Percentiles rank a stretch among this genome's conserved stretches.
Conservation (phyloP, 2,797 vertebrate species). For the Acrocephalus scirpaceus region DNA sequence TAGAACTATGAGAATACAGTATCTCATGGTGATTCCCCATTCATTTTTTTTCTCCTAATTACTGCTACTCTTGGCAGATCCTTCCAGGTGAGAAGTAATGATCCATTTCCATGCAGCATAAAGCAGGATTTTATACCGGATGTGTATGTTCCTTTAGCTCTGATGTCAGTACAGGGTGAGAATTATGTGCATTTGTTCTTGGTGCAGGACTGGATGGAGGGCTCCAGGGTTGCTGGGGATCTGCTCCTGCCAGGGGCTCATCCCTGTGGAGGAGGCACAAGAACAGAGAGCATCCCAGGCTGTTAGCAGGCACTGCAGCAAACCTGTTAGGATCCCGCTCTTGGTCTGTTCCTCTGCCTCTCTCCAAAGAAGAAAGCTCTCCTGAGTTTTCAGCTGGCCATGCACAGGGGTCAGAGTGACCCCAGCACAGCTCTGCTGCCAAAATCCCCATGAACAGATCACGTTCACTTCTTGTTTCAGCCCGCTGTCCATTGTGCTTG, state of each 20-base stretch:
- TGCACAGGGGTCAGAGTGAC: accelerated
- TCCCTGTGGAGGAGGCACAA: not conserved
- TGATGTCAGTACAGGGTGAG: not conserved
- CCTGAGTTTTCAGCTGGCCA: not conserved
- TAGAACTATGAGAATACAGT: not conserved
- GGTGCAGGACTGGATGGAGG: not conserved
- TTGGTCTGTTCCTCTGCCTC: not conserved
- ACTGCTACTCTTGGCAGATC: not conserved
- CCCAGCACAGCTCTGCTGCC: not conserved
- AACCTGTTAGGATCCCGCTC: not conserved
- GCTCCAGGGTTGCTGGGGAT: not conserved
- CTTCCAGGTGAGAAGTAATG: not conserved
- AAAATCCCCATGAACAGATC: not conserved
- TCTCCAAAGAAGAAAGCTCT: not conserved
- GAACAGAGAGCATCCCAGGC: not conserved
- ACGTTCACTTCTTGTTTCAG: not conserved
- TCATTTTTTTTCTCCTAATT: not conserved
- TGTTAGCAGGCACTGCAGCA: not conserved
- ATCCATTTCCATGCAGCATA: not conserved
- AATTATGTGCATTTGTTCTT: accelerated
- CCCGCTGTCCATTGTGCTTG: not conserved
- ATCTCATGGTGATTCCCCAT: not conserved
- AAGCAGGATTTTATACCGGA: not conserved
- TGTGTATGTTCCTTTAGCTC: not conserved
- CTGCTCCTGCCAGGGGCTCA: not conserved